phyloP scores from a whole-genome alignment of 2,113 vertebrate genomes.

The Gymnarchus niloticus region DNA sequence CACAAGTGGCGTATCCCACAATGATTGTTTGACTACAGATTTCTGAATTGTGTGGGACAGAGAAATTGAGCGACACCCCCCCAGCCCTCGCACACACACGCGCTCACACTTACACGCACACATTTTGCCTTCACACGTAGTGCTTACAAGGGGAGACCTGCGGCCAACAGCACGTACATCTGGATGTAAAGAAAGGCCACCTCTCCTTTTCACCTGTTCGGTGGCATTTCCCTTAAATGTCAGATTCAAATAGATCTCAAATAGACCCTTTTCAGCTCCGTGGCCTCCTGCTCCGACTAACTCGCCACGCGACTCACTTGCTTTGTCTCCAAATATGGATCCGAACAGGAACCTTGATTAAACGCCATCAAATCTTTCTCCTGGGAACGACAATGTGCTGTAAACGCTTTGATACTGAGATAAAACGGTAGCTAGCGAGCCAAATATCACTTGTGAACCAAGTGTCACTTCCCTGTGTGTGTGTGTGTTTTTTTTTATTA shows the following conservation, averaged over 20 bases:
- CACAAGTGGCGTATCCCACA: background rate
- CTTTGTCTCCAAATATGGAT: constrained; percentile 9
- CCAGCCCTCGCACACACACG: background rate
- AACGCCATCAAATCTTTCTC: background rate
- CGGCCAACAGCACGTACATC: background rate
- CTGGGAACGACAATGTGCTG: too few species aligned
- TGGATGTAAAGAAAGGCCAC: background rate
- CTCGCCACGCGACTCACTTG: background rate
- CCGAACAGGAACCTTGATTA: background rate
- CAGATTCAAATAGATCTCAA: constrained; percentile 64
- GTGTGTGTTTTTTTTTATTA: background rate
- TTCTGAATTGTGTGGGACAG: background rate
- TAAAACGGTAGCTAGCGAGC: background rate
- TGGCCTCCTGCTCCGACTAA: background rate
- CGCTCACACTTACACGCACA: background rate
- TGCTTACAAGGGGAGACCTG: background rate
- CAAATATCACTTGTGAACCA: background rate
- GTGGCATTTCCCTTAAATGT: constrained; percentile 64
- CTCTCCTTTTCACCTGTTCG: constrained; percentile 20
- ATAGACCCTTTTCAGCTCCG: constrained; percentile 37
- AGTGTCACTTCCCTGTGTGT: background rate
- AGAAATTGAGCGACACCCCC: background rate
- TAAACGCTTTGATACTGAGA: background rate
- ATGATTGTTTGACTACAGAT: background rate
- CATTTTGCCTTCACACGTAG: background rate